Conservation (phyloP, 2,797 vertebrate genomes). For the Tadarida brasiliensis region DNA sequence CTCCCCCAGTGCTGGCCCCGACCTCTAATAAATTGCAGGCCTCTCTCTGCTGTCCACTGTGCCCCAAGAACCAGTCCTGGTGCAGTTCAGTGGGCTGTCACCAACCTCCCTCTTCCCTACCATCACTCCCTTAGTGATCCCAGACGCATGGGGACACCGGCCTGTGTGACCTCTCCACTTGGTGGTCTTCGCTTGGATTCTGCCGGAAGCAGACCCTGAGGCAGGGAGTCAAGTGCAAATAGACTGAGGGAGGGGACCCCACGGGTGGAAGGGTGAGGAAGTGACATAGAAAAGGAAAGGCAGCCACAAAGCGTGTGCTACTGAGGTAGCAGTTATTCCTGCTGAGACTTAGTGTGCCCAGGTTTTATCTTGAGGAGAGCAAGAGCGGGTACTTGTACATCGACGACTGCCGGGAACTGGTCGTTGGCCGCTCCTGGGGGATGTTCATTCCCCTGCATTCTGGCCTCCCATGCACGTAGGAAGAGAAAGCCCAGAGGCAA, state of each 20-base stretch:
- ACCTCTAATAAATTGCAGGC: rapidly evolving
- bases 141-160: background rate
- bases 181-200: background rate
- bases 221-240: background rate
- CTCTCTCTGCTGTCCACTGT: rapidly evolving
- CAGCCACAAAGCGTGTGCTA: background rate
- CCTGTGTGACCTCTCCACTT: background rate
- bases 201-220: background rate
- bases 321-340: background rate
- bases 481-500: background rate
- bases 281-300: background rate
- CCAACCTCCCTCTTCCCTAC: background rate
- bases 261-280: background rate
- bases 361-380: background rate
- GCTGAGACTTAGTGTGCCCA: background rate
- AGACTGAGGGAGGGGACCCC: background rate
- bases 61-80: too few relatives aligned
- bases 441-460: background rate
- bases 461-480: background rate
- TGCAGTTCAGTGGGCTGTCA: too few relatives aligned
- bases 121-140: background rate
- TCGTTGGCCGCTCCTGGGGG: background rate
- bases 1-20: background rate
- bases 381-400: background rate
- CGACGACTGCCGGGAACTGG: background rate